These are phyloP conservation scores for Paramuricea clavata DNA, from an alignment of 92 coral and sea anemone genomes.

Conservation along the genomic window DNA sequence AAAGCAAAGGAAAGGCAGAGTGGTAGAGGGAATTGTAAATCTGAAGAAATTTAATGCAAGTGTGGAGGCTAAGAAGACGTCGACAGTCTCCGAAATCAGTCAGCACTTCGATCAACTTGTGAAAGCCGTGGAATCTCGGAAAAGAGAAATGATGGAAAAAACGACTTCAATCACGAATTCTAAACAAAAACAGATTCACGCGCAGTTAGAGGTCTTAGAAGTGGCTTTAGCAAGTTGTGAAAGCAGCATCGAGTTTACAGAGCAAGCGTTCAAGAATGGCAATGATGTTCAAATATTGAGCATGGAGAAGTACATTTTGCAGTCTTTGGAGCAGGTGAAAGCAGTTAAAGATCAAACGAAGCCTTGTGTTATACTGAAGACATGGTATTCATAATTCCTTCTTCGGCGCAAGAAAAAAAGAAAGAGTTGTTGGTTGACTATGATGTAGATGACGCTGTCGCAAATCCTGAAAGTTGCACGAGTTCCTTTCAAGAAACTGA, in stretches of 20 bases:
- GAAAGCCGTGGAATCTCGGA: constrained; percentile 40
- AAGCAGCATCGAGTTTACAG: constrained; percentile 66
- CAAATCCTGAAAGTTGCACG: constrained; percentile 5
- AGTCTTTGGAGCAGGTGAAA: constrained; percentile 56
- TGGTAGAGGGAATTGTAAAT: constrained; percentile 33
- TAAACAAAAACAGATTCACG: constrained; percentile 51
- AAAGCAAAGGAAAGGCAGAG: constrained; percentile 14
- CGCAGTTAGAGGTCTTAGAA: constrained; percentile 56
- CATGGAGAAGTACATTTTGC: constrained; percentile 53
- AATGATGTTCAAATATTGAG: constrained; percentile 59
- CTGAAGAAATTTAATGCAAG: constrained; percentile 40
- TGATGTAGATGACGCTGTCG: constrained; percentile 12
- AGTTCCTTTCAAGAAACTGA: background rate
- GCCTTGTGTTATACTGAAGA: constrained; percentile 52
- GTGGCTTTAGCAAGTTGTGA: constrained; percentile 46
- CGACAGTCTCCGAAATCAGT: constrained; percentile 52
- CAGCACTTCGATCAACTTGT: constrained; percentile 44
- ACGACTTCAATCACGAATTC: constrained; percentile 2
- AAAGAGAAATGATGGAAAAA: constrained; percentile 28
- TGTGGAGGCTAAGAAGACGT: constrained; percentile 10
- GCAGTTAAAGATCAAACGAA: constrained; percentile 34
- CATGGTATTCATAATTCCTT: constrained; percentile 16
- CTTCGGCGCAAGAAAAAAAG: background rate
- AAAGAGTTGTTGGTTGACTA: background rate
- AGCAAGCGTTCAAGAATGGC: constrained; percentile 46